A percentile compares a stretch with the other conserved stretches of the same genome.
phyloP scores from a whole-genome alignment of 37 sponge, comb jelly and placozoan species.

The Cladorhizidae sp. region DNA sequence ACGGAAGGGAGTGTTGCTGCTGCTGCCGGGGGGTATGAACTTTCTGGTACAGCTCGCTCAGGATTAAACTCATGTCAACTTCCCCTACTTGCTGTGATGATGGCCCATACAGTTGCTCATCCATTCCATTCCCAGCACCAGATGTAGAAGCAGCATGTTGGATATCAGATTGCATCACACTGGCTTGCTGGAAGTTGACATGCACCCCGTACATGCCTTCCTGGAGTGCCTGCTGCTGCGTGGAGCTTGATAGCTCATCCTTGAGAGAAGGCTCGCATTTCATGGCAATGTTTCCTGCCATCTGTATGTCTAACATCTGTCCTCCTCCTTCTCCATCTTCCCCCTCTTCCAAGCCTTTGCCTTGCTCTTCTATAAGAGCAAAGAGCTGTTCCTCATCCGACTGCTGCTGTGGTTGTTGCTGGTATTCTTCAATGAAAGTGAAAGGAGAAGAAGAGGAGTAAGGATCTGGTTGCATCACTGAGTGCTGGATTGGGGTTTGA shows the following conservation, averaged over 20 bases:
- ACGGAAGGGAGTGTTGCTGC: neutral
- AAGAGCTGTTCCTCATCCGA: neutral
- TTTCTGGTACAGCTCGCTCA: neutral
- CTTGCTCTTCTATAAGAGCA: neutral
- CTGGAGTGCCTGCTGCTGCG: too few relatives aligned
- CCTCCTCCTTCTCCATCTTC: neutral
- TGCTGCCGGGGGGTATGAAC: too few relatives aligned
- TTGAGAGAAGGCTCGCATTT: neutral
- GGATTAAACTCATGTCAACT: neutral
- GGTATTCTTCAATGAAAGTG: neutral
- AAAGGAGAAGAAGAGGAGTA: too few relatives aligned
- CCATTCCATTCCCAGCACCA: too few relatives aligned
- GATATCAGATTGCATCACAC: too few relatives aligned
- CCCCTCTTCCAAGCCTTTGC: neutral
- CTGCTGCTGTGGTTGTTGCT: neutral
- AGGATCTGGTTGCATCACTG: too few relatives aligned
- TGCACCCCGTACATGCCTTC: too few relatives aligned
- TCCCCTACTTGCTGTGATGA: neutral
- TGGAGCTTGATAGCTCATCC: neutral
- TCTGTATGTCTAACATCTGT: neutral
- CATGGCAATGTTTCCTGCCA: neutral
- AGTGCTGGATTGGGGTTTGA: too few relatives aligned
- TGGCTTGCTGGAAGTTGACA: too few relatives aligned
- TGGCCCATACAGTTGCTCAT: too few relatives aligned
- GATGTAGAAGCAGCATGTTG: too few relatives aligned